phyloP scores from a whole-genome alignment of 2,888 invertebrate species.

The Tanypteryx hageni region DNA sequence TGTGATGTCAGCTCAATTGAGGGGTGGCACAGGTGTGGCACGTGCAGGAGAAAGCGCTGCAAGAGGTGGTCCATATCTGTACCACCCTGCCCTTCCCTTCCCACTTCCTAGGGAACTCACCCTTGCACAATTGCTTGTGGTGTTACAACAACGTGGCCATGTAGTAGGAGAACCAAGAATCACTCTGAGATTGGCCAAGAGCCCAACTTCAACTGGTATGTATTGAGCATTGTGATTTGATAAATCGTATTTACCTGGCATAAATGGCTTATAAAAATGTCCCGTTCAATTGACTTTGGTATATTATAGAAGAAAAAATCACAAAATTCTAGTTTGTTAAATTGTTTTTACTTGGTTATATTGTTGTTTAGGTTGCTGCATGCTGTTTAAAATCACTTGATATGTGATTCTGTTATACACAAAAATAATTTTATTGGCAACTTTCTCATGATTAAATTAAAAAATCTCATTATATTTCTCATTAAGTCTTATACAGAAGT shows the following conservation, averaged over 20 bases:
- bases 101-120: conserved; percentile 78
- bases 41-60: not conserved
- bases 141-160: conserved; percentile 77
- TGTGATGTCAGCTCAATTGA: not conserved
- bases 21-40: conserved; percentile 18
- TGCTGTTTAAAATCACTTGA: too few relatives aligned
- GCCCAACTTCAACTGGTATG: conserved; percentile 69
- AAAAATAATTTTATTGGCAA: too few relatives aligned
- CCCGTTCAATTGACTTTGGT: not conserved
- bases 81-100: conserved; percentile 73
- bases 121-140: conserved; percentile 79
- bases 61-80: conserved; percentile 69
- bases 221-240: not conserved
- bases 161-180: conserved; percentile 77
- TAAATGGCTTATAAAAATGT: not conserved
- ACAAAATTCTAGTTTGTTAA: too few relatives aligned
- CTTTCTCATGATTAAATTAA: too few relatives aligned
- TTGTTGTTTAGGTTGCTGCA: too few relatives aligned
- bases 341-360: too few relatives aligned
- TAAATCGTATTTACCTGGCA: not conserved
- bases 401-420: too few relatives aligned
- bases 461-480: too few relatives aligned
- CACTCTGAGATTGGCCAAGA: conserved; percentile 73
- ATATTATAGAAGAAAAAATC: too few relatives aligned
- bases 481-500: too few relatives aligned